Conservation (phyloP, 2,113 vertebrate genomes). For the Phalacrocorax pelagicus region DNA sequence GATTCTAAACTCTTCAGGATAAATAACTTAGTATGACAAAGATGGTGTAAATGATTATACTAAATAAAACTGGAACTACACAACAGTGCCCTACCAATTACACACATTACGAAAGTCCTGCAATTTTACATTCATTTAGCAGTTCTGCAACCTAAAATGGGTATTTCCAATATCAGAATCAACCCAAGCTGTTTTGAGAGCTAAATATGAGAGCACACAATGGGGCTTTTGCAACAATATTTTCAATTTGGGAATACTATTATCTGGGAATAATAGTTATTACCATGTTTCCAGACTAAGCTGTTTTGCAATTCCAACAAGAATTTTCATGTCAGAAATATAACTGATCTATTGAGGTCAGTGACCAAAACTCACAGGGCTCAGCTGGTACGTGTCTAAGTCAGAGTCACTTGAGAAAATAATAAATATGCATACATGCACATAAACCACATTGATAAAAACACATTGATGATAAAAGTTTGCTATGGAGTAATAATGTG, state of each 20-base stretch:
- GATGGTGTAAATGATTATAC: background rate
- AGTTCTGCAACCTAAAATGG: background rate
- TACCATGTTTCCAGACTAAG: background rate
- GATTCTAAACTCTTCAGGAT: background rate
- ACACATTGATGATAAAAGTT: background rate
- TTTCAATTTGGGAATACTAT: background rate
- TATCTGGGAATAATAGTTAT: background rate
- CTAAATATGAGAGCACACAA: background rate
- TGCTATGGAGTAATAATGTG: background rate
- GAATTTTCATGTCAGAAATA: conserved; percentile 9
- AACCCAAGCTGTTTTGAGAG: background rate
- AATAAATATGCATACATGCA: conserved; percentile 6
- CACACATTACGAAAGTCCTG: background rate
- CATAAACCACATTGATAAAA: background rate
- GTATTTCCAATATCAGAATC: background rate
- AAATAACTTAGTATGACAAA: background rate
- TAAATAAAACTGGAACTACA: background rate
- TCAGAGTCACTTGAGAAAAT: background rate
- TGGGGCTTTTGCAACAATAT: background rate
- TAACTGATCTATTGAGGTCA: background rate
- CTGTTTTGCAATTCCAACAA: conserved; percentile 5
- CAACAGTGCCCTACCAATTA: background rate
- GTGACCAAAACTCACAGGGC: background rate
- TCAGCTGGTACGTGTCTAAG: background rate
- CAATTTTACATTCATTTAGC: background rate